Conservation (phyloP, 2,888 invertebrate genomes). For the Pherbina coryleti region DNA sequence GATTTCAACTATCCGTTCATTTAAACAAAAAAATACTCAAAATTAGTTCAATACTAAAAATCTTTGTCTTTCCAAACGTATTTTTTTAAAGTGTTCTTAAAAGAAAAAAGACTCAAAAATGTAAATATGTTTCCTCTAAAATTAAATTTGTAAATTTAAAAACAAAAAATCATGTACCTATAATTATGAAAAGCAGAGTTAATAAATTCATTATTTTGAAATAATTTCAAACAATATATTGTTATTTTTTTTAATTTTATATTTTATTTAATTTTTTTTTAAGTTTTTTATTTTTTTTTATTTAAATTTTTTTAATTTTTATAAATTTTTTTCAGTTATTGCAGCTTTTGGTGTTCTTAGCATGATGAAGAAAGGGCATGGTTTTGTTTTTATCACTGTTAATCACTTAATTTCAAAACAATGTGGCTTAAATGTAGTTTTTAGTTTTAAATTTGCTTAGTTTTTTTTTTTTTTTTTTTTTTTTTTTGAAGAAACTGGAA, state of each 20-base stretch:
- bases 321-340: slow-evolving; percentile 36
- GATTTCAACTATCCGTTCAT: slow-evolving; percentile 19
- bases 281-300: slow-evolving; percentile 23
- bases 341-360: slow-evolving; percentile 12
- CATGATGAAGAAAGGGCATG: slow-evolving; percentile 37
- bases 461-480: too few relatives aligned
- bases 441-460: too few relatives aligned
- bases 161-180: slow-evolving; percentile 21
- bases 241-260: slow-evolving; percentile 16
- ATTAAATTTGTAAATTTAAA: slow-evolving; percentile 31
- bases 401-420: too few relatives aligned
- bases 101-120: slow-evolving; percentile 19
- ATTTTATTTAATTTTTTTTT: slow-evolving; percentile 42
- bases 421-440: too few relatives aligned
- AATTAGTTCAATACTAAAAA: slow-evolving; percentile 15
- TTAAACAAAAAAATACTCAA: not conserved
- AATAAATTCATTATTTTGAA: slow-evolving; percentile 50
- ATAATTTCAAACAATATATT: slow-evolving; percentile 53
- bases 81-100: slow-evolving; percentile 20
- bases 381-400: slow-evolving; percentile 8
- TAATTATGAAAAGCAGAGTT: not conserved
- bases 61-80: slow-evolving; percentile 27
- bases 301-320: slow-evolving; percentile 27
- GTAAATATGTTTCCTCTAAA: slow-evolving; percentile 46
- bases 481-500: too few relatives aligned